Percentiles rank a stretch among this genome's conserved stretches.
These are phyloP conservation scores for Halictus quadricinctus DNA, from an alignment of 2,888 invertebrate genomes.

Conservation along the genomic window DNA sequence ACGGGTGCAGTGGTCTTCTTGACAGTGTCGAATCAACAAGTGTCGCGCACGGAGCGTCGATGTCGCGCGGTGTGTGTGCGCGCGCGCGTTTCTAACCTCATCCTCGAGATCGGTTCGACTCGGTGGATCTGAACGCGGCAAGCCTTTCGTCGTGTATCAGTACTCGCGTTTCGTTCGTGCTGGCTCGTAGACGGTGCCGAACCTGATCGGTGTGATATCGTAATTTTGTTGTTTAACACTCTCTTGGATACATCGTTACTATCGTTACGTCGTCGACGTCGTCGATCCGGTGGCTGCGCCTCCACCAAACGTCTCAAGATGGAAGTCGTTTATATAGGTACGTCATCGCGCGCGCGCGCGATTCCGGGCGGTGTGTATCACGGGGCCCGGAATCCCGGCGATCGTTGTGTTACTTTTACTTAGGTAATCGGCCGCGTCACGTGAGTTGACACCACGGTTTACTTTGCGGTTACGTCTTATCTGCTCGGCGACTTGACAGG, in stretches of 20 bases:
- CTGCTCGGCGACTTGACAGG: neutral
- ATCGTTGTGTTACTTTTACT: conserved; percentile 21
- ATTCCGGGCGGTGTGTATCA: conserved; percentile 13
- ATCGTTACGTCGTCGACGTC: conserved; percentile 51
- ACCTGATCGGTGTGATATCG: conserved; percentile 53
- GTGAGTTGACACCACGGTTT: neutral
- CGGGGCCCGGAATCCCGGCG: neutral
- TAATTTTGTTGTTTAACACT: conserved; percentile 50
- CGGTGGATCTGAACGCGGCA: conserved; percentile 19
- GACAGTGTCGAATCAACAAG: conserved; percentile 73
- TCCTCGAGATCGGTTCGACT: conserved; percentile 41
- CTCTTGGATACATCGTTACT: conserved; percentile 63
- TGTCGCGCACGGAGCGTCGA: conserved; percentile 60
- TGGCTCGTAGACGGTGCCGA: conserved; percentile 7
- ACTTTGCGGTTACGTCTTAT: neutral
- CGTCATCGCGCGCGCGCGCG: conserved; percentile 51
- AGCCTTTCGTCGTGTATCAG: conserved; percentile 18
- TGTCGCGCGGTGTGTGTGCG: conserved; percentile 49
- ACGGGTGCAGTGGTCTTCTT: conserved; percentile 58
- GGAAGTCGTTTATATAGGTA: conserved; percentile 82
- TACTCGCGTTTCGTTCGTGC: conserved; percentile 19
- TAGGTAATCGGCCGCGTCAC: neutral
- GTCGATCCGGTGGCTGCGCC: conserved; percentile 65
- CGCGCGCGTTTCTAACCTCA: conserved; percentile 63
- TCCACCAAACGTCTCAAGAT: conserved; percentile 74